These are phyloP conservation scores for Rhinoptilus africanus DNA, from an alignment of 2,113 vertebrate genomes.

Conservation along the genomic window DNA sequence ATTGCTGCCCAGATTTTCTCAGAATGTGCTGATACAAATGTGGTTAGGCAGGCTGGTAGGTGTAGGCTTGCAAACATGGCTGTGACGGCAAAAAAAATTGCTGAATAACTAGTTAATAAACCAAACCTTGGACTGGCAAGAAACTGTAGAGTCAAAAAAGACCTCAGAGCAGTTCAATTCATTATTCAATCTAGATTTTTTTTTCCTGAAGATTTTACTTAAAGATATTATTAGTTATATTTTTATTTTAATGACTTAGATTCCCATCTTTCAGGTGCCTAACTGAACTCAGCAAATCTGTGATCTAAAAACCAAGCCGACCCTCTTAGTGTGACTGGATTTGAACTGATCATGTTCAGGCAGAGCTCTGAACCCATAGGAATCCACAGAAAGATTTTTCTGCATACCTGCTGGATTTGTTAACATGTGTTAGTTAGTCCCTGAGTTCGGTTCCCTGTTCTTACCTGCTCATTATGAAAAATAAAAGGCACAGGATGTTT, in stretches of 20 bases:
- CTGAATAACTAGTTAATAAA: conserved; percentile 56
- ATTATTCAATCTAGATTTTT: not conserved
- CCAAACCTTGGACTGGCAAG: not conserved
- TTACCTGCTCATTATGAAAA: conserved; percentile 6
- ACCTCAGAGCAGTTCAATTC: not conserved
- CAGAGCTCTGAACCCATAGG: fast-evolving
- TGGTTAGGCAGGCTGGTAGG: conserved; percentile 50
- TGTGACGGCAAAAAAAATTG: not conserved
- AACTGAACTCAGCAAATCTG: not conserved
- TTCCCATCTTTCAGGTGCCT: not conserved
- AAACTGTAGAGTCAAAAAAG: not conserved
- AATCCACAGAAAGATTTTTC: not conserved
- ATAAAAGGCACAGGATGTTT: not conserved
- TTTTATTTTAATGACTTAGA: not conserved
- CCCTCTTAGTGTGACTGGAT: not conserved
- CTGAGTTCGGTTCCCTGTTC: not conserved
- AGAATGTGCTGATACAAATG: conserved; percentile 63
- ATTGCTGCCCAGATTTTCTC: conserved; percentile 55
- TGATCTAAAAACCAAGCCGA: not conserved
- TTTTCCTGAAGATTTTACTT: not conserved
- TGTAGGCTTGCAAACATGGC: conserved; percentile 51
- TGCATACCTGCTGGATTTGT: not conserved
- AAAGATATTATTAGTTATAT: not conserved
- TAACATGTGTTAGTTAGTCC: not conserved
- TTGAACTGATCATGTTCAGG: not conserved